Evolutionary conservation across 2,797 vertebrate species (phyloP).

Genomic region (Danio kyathit): DNA sequence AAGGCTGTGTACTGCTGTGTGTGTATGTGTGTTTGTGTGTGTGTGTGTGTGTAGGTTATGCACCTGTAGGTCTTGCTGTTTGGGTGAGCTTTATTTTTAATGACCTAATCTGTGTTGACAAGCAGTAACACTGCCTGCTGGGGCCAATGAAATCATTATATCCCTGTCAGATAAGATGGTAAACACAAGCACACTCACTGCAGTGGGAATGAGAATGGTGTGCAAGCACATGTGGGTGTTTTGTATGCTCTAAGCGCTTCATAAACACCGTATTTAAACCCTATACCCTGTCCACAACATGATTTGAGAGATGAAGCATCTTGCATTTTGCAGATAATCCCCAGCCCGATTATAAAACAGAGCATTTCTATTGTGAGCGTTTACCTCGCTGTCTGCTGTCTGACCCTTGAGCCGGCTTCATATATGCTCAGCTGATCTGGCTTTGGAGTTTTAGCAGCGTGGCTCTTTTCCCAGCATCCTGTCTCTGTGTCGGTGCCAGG

Average conservation of each 20-base stretch:
- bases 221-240: slow-evolving; percentile 55
- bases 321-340: slow-evolving; percentile 32
- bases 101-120: slow-evolving; percentile 54
- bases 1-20: neutral
- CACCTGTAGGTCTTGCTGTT: slow-evolving; percentile 51
- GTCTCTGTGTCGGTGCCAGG: slow-evolving; percentile 60
- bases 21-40: slow-evolving; percentile 3
- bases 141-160: slow-evolving; percentile 62
- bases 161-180: slow-evolving; percentile 68
- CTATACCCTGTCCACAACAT: slow-evolving; percentile 18
- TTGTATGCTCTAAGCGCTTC: neutral
- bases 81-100: slow-evolving; percentile 51
- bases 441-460: slow-evolving; percentile 45
- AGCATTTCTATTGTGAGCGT: slow-evolving; percentile 24
- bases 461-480: slow-evolving; percentile 44
- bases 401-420: slow-evolving; percentile 35
- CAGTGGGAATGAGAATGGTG: slow-evolving; percentile 32
- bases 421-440: slow-evolving; percentile 52
- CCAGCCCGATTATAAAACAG: slow-evolving; percentile 7
- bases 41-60: slow-evolving; percentile 15
- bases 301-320: slow-evolving; percentile 4
- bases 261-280: slow-evolving; percentile 38
- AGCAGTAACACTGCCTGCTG: slow-evolving; percentile 46
- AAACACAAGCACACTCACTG: slow-evolving; percentile 64
- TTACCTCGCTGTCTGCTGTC: slow-evolving; percentile 33